Evolutionary conservation across 1,140 invertebrate species (phyloP).

Genomic region (Aphidius gifuensis): DNA sequence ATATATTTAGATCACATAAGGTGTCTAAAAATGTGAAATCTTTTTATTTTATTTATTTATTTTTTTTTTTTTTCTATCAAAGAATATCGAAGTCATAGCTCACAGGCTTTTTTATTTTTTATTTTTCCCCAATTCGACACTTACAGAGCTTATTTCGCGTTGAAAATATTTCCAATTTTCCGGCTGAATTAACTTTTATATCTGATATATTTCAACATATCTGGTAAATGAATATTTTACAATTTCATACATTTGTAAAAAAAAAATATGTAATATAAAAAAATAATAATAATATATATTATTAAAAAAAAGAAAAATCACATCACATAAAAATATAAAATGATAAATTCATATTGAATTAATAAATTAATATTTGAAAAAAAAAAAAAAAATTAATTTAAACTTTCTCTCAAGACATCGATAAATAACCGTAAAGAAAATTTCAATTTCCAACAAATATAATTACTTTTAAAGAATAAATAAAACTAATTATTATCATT

Average conservation of each 20-base stretch:
- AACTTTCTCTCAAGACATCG: too few species aligned
- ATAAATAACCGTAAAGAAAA: too few species aligned
- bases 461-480: too few species aligned
- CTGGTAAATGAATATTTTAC: conserved; percentile 5
- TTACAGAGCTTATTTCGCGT: conserved; percentile 14
- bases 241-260: conserved; percentile 8
- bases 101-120: background rate
- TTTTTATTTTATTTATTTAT: conserved; percentile 5
- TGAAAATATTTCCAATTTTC: conserved; percentile 19
- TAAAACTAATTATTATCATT: too few species aligned
- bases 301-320: too few species aligned
- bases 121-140: conserved; percentile 4
- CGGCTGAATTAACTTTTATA: conserved; percentile 1
- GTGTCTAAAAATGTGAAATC: conserved; percentile 16
- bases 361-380: too few species aligned
- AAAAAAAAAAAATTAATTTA: too few species aligned
- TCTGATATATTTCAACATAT: background rate
- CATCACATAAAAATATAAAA: too few species aligned
- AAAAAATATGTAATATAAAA: conserved; percentile 1
- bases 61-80: conserved; percentile 1
- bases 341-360: too few species aligned
- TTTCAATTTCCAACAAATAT: too few species aligned
- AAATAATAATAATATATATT: too few species aligned
- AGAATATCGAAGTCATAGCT: conserved; percentile 18
- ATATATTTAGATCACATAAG: conserved; percentile 2